Evolutionary conservation across 2,797 vertebrate genomes (phyloP).

Genomic region (Euphonia xanthogaster): DNA sequence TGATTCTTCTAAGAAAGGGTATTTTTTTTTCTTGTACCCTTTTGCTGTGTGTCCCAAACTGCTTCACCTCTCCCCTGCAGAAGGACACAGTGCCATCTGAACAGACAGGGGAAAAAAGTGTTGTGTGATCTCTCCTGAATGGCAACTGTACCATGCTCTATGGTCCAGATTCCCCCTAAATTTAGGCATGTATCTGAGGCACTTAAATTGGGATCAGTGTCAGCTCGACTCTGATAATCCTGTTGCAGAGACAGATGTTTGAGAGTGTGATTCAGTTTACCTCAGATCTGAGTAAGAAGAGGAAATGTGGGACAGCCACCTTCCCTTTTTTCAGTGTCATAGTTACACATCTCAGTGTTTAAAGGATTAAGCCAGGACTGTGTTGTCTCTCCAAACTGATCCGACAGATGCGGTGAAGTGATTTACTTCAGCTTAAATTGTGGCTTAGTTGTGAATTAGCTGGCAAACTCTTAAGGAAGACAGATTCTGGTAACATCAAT

Average conservation of each 20-base stretch:
- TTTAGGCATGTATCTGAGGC: not conserved
- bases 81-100: not conserved
- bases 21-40: not conserved
- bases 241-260: not conserved
- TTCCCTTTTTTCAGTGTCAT: not conserved
- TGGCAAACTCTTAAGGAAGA: not conserved
- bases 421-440: constrained; percentile 40
- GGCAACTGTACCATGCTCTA: not conserved
- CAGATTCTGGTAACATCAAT: not conserved
- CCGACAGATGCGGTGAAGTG: constrained; percentile 23
- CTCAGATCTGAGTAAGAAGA: not conserved
- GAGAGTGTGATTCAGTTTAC: not conserved
- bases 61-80: not conserved
- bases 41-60: not conserved
- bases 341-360: constrained; percentile 9
- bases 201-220: constrained; percentile 6
- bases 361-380: constrained; percentile 22
- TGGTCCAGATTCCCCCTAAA: not conserved
- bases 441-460: constrained; percentile 17
- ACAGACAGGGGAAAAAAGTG: not conserved
- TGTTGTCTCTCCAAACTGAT: constrained; percentile 41
- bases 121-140: not conserved
- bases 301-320: not conserved
- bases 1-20: not conserved
- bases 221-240: constrained; percentile 11